A percentile compares a stretch with the other conserved stretches of the same genome.
Conservation (phyloP, 2,888 invertebrate species). For the Drosophila maculinotata region DNA sequence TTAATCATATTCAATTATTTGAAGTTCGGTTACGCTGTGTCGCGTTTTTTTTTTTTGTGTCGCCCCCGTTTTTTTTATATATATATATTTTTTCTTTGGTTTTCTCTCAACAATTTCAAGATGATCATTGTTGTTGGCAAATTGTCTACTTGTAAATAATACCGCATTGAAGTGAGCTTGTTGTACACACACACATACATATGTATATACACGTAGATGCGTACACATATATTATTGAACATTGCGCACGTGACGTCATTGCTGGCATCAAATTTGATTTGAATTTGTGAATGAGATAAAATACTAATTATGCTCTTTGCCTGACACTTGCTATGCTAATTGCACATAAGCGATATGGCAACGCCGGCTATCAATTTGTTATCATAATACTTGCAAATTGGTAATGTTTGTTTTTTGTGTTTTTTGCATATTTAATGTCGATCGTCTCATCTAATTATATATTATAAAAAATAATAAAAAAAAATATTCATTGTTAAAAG, state of each 20-base stretch:
- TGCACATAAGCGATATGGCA: constrained; percentile 5
- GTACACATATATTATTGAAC: constrained; percentile 18
- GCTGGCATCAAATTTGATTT: constrained; percentile 5
- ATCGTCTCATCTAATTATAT: too few species aligned
- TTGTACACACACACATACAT: background rate
- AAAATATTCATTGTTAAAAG: too few species aligned
- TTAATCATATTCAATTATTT: constrained; percentile 35
- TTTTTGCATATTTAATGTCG: too few species aligned
- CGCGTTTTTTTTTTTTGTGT: constrained; percentile 24
- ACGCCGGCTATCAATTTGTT: background rate
- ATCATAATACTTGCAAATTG: too few species aligned
- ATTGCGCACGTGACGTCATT: constrained; percentile 54
- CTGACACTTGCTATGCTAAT: constrained; percentile 1
- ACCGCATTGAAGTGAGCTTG: background rate
- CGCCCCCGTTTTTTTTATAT: background rate
- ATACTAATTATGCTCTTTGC: background rate
- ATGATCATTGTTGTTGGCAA: constrained; percentile 1
- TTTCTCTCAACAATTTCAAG: too few species aligned
- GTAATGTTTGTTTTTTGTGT: too few species aligned
- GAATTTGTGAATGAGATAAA: background rate
- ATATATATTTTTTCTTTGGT: background rate
- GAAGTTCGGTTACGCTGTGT: constrained; percentile 41
- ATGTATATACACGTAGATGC: background rate
- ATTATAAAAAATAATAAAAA: too few species aligned
- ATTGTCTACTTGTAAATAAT: constrained; percentile 25